Conservation (phyloP, 2,888 invertebrate genomes). For the Electrophaes corylata region DNA sequence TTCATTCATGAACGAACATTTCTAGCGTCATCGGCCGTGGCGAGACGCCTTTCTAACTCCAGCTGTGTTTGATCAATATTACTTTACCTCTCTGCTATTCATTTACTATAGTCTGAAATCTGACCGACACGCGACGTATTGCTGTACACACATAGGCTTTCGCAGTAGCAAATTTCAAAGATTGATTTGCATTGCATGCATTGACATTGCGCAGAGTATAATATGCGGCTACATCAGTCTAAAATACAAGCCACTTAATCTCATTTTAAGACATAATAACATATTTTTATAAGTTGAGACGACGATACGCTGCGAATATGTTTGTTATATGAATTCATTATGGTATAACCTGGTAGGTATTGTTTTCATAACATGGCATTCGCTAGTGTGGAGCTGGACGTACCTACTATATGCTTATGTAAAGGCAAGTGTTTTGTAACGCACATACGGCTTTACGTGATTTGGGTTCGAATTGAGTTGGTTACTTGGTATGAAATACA, state of each 20-base stretch:
- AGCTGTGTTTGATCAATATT: conserved; percentile 17
- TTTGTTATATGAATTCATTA: neutral
- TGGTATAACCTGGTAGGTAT: conserved; percentile 4
- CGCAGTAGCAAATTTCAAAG: neutral
- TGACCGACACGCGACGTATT: neutral
- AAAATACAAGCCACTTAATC: no score
- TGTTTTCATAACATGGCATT: conserved; percentile 12
- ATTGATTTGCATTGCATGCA: no score
- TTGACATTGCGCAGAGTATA: no score
- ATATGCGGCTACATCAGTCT: no score
- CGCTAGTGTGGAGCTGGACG: conserved; percentile 2
- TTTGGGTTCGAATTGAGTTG: conserved; percentile 24
- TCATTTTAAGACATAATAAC: neutral
- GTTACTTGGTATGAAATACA: neutral
- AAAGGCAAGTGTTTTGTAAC: conserved; percentile 25
- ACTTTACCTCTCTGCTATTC: conserved; percentile 2
- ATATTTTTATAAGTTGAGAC: neutral
- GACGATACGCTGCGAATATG: neutral
- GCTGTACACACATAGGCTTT: neutral
- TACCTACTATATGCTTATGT: conserved; percentile 12
- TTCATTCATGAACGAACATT: conserved; percentile 55
- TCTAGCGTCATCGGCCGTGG: conserved; percentile 62
- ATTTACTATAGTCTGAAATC: neutral
- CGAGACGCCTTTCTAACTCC: conserved; percentile 31
- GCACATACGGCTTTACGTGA: conserved; percentile 24